Evolutionary conservation across 2,888 invertebrate genomes (phyloP).

Genomic region (Acleris holmiana): DNA sequence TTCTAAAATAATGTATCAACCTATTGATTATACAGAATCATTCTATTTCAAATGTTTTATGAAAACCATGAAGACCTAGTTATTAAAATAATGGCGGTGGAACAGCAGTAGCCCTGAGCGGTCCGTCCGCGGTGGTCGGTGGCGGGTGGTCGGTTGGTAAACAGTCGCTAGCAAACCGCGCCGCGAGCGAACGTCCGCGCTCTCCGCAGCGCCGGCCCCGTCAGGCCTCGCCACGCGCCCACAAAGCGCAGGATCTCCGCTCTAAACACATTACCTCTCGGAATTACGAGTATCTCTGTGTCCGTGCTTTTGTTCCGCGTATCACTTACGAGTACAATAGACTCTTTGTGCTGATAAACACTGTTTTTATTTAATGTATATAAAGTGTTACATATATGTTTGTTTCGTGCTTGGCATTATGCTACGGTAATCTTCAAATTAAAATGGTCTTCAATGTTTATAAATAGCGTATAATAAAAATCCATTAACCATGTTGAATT

Average conservation of each 20-base stretch:
- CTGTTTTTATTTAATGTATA: neutral
- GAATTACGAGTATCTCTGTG: constrained; percentile 26
- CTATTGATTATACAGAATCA: neutral
- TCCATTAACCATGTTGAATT: constrained; percentile 9
- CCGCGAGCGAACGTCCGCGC: constrained; percentile 60
- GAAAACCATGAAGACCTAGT: too few species aligned
- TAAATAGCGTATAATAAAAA: neutral
- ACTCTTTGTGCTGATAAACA: constrained; percentile 17
- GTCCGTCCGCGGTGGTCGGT: constrained; percentile 53
- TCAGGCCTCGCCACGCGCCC: constrained; percentile 44
- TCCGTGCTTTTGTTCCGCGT: constrained; percentile 35
- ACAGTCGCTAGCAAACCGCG: constrained; percentile 64
- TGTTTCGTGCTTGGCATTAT: neutral
- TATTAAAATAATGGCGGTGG: neutral
- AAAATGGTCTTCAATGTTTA: too few species aligned
- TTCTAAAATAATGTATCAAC: too few species aligned
- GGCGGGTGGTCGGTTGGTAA: constrained; percentile 70
- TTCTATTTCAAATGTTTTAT: neutral
- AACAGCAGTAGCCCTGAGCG: constrained; percentile 42
- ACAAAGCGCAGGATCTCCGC: constrained; percentile 76
- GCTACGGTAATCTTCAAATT: too few species aligned
- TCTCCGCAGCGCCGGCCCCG: constrained; percentile 38
- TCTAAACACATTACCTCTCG: constrained; percentile 39
- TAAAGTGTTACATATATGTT: neutral
- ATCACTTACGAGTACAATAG: constrained; percentile 5